Base-by-base conservation (phyloP, 2,888 invertebrate genomes). In the Leucoptera coffeella region DNA sequence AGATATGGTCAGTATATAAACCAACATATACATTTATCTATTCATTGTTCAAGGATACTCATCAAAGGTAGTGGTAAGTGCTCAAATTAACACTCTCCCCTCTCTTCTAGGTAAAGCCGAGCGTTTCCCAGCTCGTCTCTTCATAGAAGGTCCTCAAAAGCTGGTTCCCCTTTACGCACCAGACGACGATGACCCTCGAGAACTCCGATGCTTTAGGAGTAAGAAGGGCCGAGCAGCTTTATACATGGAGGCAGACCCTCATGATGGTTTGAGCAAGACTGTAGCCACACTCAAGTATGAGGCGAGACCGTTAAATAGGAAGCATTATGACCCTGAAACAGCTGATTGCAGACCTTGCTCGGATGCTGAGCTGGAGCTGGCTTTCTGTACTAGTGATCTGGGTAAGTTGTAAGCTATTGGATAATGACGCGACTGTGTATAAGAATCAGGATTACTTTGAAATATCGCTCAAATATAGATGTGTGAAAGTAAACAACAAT, bases 311-410 rank as follows among this genome's bases (percentile, higher is more conserved):
- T 45, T 79, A 20, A 69, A 69, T 7, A 62, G 74, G 12, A 50
- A 61, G 19, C 65, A 71, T 29, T 78, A 74, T 45, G 79, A 80
- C 42, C 75, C 77, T 1, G 59, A 72, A 12, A 75, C 78, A 37
- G 79, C 80, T 49, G 86, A 87, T 45, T 88, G 88, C 51, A 69
- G 85, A 35, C 87, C 87, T 0, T 88, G 88, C 47, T 75, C 78
- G 6, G 77, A 77, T 30, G 78, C 80, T 19, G 86, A 87, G 55
- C 47, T 87, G 36, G 79, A 85, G 28, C 75, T 81, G 32, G 82
- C 84, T 23, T 88, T 82, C 54, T 88, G 88, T 55, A 82, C 83
- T 27, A 85, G 85, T 47, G 86, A 86, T 52, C 62, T 84, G 39
- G 77, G 78, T 78, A 45, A 69, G 73, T 39, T 31, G 21, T 15